Evolutionary conservation across 2,888 invertebrate species (phyloP), one percentile per base, ranked within the genome.

Genomic region (Caenorhabditis imperialis): DNA sequence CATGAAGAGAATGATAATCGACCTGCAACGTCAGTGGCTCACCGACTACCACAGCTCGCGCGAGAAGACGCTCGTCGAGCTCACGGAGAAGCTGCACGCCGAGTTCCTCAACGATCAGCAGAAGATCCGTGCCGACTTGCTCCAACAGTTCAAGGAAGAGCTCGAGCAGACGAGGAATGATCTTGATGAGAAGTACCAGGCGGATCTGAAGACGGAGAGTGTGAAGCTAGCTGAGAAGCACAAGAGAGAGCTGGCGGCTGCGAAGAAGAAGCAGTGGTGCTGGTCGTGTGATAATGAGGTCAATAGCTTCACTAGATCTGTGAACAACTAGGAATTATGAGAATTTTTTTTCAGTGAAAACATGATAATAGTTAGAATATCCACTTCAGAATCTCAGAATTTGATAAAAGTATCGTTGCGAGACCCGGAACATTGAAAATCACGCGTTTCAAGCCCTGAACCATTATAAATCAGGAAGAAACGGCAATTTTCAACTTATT

Each of bases 211-310:
- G 80, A 86, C 88, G 48, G 90, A 90, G 72, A 89, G 91, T 88
- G 90, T 89, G 83, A 91, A 91, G 83, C 84, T 93, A 51, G 91
- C 91, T 58, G 92, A 92, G 54, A 91, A 91, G 77, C 92, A 93
- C 86, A 91, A 92, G 82, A 90, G 91, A 77, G 91, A 92, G 77
- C 91, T 93, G 81, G 92, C 92, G 0, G 91, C 92, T 82, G 92
- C 91, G 47, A 94, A 93, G 89, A 93, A 92, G 89, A 93, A 93
- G 86, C 93, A 93, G 89, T 93, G 93, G 93, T 83, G 81, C 70
- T 82, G 82, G 82, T 83, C 83, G 61, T 86, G 86, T 63, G 86
- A 86, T 8, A 76, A 75, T 69, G 79, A 78, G 58, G 75, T 74
- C n/a, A n/a, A n/a, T n/a, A n/a, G n/a, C n/a, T n/a, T n/a, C n/a